Evolutionary conservation across 2,888 invertebrate species (phyloP).

Genomic region (Diarsia mendica): DNA sequence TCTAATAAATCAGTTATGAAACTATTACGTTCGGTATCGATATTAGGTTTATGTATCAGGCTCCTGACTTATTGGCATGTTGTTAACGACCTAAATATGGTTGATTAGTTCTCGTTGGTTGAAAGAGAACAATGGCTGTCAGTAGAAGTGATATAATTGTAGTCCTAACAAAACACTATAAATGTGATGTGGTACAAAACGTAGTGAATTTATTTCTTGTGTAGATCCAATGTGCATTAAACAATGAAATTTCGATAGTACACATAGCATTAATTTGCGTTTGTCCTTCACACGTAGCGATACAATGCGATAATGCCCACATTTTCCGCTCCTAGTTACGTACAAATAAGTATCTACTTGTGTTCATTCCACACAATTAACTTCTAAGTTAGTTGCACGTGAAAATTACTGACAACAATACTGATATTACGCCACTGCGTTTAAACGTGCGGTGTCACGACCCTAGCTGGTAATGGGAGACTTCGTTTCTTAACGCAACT

Average conservation of each 20-base stretch:
- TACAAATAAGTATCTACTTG: slow-evolving; percentile 65
- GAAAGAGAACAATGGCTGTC: slow-evolving; percentile 18
- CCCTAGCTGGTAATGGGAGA: slow-evolving; percentile 77
- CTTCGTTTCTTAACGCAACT: slow-evolving; percentile 79
- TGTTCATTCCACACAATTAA: slow-evolving; percentile 79
- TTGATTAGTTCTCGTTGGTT: slow-evolving; percentile 21
- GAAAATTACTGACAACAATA: slow-evolving; percentile 80
- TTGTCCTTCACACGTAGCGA: slow-evolving; percentile 76
- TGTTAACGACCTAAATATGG: slow-evolving; percentile 29
- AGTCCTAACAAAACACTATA: background rate
- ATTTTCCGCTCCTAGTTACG: slow-evolving; percentile 76
- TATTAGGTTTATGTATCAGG: slow-evolving; percentile 43
- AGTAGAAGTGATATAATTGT: slow-evolving; percentile 16
- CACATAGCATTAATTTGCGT: slow-evolving; percentile 67
- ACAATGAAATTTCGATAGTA: slow-evolving; percentile 67
- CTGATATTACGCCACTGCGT: slow-evolving; percentile 81
- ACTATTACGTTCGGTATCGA: slow-evolving; percentile 56
- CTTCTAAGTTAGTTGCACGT: slow-evolving; percentile 77
- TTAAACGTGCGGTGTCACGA: slow-evolving; percentile 82
- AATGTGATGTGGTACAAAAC: slow-evolving; percentile 6
- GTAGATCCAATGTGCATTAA: slow-evolving; percentile 31
- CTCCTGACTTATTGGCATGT: slow-evolving; percentile 16
- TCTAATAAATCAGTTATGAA: slow-evolving; percentile 73
- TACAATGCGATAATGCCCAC: slow-evolving; percentile 78
- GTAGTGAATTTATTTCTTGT: slow-evolving; percentile 40